These are phyloP conservation scores for Malacosoma neustria DNA, from an alignment of 2,888 invertebrate species.

Conservation along the genomic window DNA sequence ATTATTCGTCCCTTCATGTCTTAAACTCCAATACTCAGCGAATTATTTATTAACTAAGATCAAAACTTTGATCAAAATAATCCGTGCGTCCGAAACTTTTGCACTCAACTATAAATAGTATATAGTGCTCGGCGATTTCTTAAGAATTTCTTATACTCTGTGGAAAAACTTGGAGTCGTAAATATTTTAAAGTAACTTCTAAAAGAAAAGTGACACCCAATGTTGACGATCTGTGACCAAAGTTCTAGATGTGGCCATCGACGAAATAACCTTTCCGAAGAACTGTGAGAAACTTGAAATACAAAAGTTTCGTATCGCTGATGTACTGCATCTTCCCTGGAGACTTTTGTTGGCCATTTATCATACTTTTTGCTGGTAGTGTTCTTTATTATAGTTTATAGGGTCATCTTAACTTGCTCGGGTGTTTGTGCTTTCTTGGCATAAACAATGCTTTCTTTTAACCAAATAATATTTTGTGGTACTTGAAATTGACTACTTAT, in stretches of 20 bases:
- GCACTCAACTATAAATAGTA: constrained; percentile 57
- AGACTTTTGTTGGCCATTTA: constrained; percentile 22
- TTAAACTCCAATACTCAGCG: background rate
- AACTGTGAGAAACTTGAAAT: constrained; percentile 52
- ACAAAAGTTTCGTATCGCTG: constrained; percentile 50
- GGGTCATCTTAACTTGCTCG: background rate
- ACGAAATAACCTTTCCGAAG: constrained; percentile 61
- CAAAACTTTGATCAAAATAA: constrained; percentile 45
- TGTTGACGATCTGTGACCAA: constrained; percentile 47
- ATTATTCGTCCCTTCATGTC: no score
- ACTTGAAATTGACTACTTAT: no score
- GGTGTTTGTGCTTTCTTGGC: background rate
- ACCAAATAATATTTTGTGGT: no score
- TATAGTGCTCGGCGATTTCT: constrained; percentile 27
- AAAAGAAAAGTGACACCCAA: constrained; percentile 61
- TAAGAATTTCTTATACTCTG: constrained; percentile 47
- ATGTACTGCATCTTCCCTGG: constrained; percentile 35
- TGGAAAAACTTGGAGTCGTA: constrained; percentile 52
- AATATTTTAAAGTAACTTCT: constrained; percentile 71
- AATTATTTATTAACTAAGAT: constrained; percentile 12
- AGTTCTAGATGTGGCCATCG: constrained; percentile 38
- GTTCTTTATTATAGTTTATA: background rate
- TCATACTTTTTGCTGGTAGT: constrained; percentile 14
- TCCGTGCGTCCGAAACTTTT: constrained; percentile 34
- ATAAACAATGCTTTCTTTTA: background rate